phyloP scores from a whole-genome alignment of 2,797 vertebrate species.

The Bufotes viridis region DNA sequence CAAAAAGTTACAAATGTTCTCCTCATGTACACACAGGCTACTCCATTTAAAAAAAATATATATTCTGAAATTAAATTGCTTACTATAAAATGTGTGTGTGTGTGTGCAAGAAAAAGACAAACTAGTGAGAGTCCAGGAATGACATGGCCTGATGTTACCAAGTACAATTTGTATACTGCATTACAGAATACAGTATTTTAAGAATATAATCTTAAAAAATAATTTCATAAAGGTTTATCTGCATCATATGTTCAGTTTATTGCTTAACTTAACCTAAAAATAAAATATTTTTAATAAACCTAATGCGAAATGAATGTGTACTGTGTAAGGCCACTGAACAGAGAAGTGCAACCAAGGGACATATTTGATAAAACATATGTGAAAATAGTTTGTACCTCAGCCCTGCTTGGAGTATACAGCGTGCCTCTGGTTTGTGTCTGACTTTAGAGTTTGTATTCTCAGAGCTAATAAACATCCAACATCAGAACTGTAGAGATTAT shows the following conservation, averaged over 20 bases:
- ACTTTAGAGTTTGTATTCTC: constrained; percentile 23
- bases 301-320: neutral
- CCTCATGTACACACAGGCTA: neutral
- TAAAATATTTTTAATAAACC: constrained; percentile 8
- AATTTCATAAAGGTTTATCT: constrained; percentile 3
- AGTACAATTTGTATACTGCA: neutral
- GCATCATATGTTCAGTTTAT: constrained; percentile 9
- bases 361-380: constrained; percentile 6
- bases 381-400: constrained; percentile 9
- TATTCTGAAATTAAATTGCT: neutral
- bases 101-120: no score
- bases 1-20: no score
- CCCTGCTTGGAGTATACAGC: neutral
- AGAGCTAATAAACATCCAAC: constrained; percentile 35
- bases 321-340: neutral
- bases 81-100: neutral
- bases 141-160: no score
- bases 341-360: constrained; percentile 11
- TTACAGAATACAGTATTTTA: neutral
- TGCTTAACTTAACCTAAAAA: neutral
- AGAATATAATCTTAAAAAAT: neutral
- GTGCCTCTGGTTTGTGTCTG: neutral
- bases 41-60: neutral
- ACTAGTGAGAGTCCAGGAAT: no score
- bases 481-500: constrained; percentile 16